These are phyloP conservation scores for Melipona beecheii DNA, from an alignment of 2,888 invertebrate genomes.

Conservation along the genomic window DNA sequence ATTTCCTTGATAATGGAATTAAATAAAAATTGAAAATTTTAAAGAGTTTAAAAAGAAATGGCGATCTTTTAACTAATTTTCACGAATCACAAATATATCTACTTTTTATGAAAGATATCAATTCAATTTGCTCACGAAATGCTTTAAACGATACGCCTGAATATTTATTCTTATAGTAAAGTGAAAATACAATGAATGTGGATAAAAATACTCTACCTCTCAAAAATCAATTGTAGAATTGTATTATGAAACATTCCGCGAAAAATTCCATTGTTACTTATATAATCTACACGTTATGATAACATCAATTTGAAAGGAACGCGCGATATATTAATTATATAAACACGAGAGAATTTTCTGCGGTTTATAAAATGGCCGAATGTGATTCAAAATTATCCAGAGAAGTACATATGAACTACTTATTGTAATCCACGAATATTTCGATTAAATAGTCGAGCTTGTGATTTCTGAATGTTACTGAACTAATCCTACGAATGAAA, in stretches of 20 bases:
- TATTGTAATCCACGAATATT: not conserved
- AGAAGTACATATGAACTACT: not conserved
- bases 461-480: not conserved
- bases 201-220: not conserved
- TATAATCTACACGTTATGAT: conserved; percentile 1
- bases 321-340: conserved; percentile 1
- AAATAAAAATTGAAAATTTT: not conserved
- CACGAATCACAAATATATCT: not conserved
- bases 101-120: not conserved
- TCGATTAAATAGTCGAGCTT: not conserved
- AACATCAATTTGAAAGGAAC: not conserved
- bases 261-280: conserved; percentile 5
- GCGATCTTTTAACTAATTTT: not conserved
- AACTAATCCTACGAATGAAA: not conserved
- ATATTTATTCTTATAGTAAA: not conserved
- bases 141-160: not conserved
- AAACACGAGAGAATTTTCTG: not conserved
- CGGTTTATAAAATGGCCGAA: not conserved
- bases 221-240: not conserved
- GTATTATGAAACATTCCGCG: not conserved
- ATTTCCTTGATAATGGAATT: not conserved
- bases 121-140: not conserved
- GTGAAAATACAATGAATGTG: too few relatives aligned
- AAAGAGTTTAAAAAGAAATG: not conserved
- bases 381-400: not conserved